Evolutionary conservation across 1,140 invertebrate genomes (phyloP), one percentile per base, ranked within the genome.

Genomic region (Drosophila saltans): DNA sequence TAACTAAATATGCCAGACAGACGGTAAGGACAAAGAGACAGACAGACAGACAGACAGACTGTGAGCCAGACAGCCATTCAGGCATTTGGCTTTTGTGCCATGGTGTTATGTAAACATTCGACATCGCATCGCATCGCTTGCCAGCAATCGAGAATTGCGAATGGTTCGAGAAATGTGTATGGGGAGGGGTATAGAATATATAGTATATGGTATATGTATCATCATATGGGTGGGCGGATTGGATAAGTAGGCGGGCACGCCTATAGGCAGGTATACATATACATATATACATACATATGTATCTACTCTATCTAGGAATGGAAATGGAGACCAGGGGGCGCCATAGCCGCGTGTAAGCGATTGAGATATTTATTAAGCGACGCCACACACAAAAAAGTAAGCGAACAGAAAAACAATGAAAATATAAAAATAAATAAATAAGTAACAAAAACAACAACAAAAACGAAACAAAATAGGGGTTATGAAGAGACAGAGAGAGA

Each of bases 91-190:
- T 67, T 86, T 88, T 86, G 83, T 86, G 84, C 69, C 76, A 83
- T 72, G 80, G 83, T 84, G 83, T 86, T 86, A 86, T 86, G 83
- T 86, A 86, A 86, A 86, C 83, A 88, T 77, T 82, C 76, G 74
- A 77, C 80, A 86, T 70, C 75, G 68, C 82, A 86, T 79, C 78
- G 68, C 82, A 86, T 79, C 69, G 62, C 70, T 77, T 69, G 69
- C 62, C 61, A 57, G 57, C 72, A 70, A 80, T 61, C 52, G 70
- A 55, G 36, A 62, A 70, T 61, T 36, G 33, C 33, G 45, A 57
- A 48, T 10, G 33, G 8, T 11, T n/a, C 16, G 33, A 36, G 7
- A 16, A 16, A 16, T 16, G 16, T 16, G 16, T 16, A 16, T 16
- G 16, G 16, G 16, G 16, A 16, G 16, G 16, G 16, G 16, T 16